Evolutionary conservation across 2,113 vertebrate genomes (phyloP).

Genomic region (Eurystomus gularis): DNA sequence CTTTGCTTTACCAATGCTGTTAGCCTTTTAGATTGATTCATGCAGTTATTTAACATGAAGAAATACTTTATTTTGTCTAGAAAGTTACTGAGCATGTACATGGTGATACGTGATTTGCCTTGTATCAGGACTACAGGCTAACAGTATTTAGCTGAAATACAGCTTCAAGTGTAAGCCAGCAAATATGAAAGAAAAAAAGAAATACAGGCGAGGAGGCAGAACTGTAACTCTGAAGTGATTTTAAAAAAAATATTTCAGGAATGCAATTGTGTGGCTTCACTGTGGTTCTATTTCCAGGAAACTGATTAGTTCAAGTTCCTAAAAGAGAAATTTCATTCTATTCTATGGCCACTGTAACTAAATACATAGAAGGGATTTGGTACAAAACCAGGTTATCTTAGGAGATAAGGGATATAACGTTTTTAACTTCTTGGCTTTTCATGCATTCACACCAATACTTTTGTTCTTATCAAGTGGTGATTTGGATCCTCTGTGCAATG

Average conservation of each 20-base stretch:
- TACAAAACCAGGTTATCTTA: background rate
- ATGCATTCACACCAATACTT: background rate
- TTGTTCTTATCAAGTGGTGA: background rate
- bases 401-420: background rate
- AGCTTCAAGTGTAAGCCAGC: background rate
- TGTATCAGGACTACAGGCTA: background rate
- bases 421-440: background rate
- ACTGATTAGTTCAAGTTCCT: background rate
- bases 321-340: background rate
- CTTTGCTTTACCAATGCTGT: background rate
- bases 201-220: background rate
- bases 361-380: background rate
- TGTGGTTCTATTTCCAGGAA: background rate
- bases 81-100: background rate
- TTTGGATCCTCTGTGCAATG: background rate
- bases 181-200: background rate
- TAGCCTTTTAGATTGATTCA: background rate
- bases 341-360: background rate
- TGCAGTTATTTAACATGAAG: background rate
- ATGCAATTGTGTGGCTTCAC: background rate
- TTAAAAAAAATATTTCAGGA: background rate
- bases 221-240: background rate
- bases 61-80: background rate
- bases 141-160: background rate
- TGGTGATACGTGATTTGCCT: background rate